Conservation (phyloP, 2,797 vertebrate species). For the Melanotaenia trifasciata region DNA sequence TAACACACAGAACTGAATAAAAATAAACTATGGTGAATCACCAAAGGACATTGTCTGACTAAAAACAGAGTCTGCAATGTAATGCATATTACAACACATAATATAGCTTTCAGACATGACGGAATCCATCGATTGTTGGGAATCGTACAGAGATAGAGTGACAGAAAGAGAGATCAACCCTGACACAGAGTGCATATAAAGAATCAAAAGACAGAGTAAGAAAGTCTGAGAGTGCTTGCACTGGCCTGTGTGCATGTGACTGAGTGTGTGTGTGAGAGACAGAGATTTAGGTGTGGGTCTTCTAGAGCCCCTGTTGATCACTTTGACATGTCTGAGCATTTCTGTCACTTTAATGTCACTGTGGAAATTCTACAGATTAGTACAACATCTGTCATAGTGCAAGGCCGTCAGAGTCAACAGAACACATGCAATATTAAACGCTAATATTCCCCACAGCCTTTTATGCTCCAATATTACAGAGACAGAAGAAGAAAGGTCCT, state of each 20-base stretch:
- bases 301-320: constrained; percentile 79
- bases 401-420: constrained; percentile 80
- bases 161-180: constrained; percentile 71
- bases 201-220: constrained; percentile 73
- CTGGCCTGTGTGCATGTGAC: constrained; percentile 28
- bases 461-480: constrained; percentile 80
- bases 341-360: constrained; percentile 85
- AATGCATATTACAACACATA: constrained; percentile 59
- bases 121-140: constrained; percentile 65
- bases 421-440: constrained; percentile 86
- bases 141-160: constrained; percentile 59
- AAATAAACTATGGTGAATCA: neutral
- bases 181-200: constrained; percentile 79
- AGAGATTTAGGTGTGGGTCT: constrained; percentile 73
- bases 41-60: constrained; percentile 24
- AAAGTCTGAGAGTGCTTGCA: constrained; percentile 44
- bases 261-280: constrained; percentile 24
- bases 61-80: constrained; percentile 28
- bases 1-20: constrained; percentile 2
- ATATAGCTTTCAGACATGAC: constrained; percentile 70
- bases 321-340: constrained; percentile 85
- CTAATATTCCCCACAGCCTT: constrained; percentile 82
- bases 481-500: constrained; percentile 80
- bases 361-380: constrained; percentile 84
- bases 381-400: constrained; percentile 80